A percentile compares a stretch with the other conserved stretches of the same genome.
phyloP scores from a whole-genome alignment of 2,797 vertebrate genomes.

The Nasua narica region DNA sequence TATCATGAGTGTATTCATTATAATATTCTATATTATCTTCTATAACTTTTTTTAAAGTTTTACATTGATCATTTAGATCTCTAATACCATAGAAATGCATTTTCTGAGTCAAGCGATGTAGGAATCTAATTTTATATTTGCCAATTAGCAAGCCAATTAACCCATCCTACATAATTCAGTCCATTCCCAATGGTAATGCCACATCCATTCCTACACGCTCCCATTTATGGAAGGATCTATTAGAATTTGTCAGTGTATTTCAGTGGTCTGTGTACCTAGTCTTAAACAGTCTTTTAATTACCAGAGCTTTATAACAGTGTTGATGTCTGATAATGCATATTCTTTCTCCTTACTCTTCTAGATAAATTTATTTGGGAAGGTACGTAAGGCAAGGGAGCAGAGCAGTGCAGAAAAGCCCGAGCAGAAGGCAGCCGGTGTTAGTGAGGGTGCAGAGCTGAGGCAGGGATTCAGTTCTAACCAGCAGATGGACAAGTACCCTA shows the following conservation, averaged over 20 bases:
- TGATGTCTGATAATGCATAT: background rate
- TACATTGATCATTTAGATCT: background rate
- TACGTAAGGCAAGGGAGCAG: too few species aligned
- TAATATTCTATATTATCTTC: background rate
- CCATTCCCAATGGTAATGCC: background rate
- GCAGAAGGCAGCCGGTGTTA: background rate
- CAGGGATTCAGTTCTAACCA: background rate
- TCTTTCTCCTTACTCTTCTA: background rate
- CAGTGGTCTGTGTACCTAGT: fast-evolving
- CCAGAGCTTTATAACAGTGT: background rate
- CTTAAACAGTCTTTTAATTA: background rate
- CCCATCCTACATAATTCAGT: fast-evolving
- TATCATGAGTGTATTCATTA: background rate
- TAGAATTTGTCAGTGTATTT: too few species aligned
- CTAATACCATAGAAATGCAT: background rate
- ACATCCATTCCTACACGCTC: background rate
- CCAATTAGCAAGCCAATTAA: too few species aligned
- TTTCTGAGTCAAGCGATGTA: background rate
- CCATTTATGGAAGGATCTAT: background rate
- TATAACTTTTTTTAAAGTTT: background rate
- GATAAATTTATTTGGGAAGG: background rate
- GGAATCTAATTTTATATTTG: background rate
- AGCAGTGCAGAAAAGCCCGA: fast-evolving
- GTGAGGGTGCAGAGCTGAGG: fast-evolving
- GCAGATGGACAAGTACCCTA: background rate